Percentiles rank a stretch among this genome's conserved stretches.
Evolutionary conservation across 2,888 invertebrate species (phyloP).

Genomic region (Dascillus cervinus): DNA sequence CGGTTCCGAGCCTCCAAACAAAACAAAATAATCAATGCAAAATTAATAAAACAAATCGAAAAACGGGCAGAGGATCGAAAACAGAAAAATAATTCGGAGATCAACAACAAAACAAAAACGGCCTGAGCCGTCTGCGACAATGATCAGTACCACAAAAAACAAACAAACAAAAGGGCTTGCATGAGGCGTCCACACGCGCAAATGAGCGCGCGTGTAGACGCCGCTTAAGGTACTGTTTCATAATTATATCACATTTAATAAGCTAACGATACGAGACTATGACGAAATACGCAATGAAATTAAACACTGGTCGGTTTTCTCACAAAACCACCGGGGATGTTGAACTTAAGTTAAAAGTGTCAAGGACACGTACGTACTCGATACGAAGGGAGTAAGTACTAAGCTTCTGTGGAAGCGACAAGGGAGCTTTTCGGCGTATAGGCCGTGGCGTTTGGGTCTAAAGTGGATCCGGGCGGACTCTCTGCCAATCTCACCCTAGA

Average conservation of each 20-base stretch:
- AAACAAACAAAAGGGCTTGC: too few relatives aligned
- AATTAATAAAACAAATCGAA: too few relatives aligned
- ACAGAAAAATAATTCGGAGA: too few relatives aligned
- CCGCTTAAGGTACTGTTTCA: constrained; percentile 30
- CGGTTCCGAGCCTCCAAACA: too few relatives aligned
- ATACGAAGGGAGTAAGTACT: constrained; percentile 13
- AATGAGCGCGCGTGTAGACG: too few relatives aligned
- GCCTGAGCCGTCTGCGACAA: too few relatives aligned
- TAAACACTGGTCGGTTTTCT: constrained; percentile 11
- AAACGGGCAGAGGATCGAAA: too few relatives aligned
- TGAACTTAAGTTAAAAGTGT: not conserved
- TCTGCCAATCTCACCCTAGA: constrained; percentile 55
- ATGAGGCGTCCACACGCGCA: too few relatives aligned
- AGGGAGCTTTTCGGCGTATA: constrained; percentile 77
- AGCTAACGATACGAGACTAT: constrained; percentile 31
- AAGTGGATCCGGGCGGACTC: constrained; percentile 43
- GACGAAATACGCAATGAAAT: constrained; percentile 16
- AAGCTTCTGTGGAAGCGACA: constrained; percentile 53
- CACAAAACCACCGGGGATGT: too few relatives aligned
- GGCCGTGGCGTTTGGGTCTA: constrained; percentile 87
- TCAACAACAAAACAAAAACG: too few relatives aligned
- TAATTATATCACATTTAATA: constrained; percentile 39
- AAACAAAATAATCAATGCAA: too few relatives aligned
- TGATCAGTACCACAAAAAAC: too few relatives aligned
- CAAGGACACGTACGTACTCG: constrained; percentile 11